A percentile compares a stretch with the other conserved stretches of the same genome.
These are phyloP conservation scores for Nephrotoma guestfalica DNA, from an alignment of 2,888 invertebrate genomes.

Conservation along the genomic window DNA sequence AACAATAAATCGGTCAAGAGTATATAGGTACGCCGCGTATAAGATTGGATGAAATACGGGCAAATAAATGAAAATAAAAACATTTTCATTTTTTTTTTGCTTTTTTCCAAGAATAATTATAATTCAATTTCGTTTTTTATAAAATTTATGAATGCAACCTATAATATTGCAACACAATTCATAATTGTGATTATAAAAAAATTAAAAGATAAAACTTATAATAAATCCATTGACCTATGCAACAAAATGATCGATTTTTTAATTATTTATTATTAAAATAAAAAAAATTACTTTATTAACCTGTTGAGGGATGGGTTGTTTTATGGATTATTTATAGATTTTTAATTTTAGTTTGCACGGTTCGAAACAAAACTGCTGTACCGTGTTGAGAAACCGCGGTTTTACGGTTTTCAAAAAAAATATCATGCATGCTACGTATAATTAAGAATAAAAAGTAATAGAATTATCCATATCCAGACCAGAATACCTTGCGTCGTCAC, in stretches of 20 bases:
- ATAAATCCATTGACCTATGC: not conserved
- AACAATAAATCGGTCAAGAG: not conserved
- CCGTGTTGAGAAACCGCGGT: no score
- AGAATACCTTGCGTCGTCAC: no score
- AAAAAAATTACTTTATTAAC: not conserved
- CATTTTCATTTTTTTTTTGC: not conserved
- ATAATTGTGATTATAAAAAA: not conserved
- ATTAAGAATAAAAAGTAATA: no score
- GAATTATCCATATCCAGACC: no score
- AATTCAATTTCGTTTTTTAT: not conserved
- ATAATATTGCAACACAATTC: not conserved
- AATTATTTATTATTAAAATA: not conserved
- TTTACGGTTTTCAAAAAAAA: no score
- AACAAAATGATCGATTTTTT: not conserved
- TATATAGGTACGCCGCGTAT: not conserved
- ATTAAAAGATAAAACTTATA: not conserved
- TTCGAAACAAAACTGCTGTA: no score
- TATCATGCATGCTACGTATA: no score
- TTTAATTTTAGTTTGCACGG: no score
- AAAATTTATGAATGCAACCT: not conserved
- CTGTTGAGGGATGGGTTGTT: not conserved
- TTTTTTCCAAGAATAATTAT: not conserved
- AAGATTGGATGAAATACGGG: not conserved
- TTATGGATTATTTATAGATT: no score
- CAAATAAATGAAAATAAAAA: not conserved